Conservation (phyloP, 92 coral and sea anemone species). For the Paramuricea clavata region DNA sequence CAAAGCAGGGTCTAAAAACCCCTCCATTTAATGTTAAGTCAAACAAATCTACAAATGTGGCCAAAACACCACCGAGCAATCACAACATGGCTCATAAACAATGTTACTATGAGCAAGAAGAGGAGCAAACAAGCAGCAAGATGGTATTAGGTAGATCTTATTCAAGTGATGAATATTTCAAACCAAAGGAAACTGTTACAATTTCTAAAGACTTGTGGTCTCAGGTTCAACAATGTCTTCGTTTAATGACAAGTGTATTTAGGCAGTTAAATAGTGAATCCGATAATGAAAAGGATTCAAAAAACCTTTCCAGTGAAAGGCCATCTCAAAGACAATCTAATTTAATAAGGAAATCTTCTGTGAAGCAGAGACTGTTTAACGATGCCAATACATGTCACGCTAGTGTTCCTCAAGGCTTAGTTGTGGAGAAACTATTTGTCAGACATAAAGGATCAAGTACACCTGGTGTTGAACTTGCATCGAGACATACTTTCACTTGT, state of each 20-base stretch:
- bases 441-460: background rate
- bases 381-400: background rate
- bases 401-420: background rate
- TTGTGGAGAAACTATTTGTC: slow-evolving; percentile 20
- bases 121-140: background rate
- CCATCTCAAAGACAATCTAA: background rate
- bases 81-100: background rate
- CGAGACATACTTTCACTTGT: background rate
- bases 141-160: background rate
- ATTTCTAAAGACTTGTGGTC: background rate
- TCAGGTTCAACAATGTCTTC: background rate
- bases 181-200: background rate
- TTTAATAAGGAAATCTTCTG: background rate
- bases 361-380: background rate
- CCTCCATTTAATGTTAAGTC: background rate
- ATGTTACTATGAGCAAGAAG: background rate
- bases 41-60: background rate
- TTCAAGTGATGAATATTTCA: background rate
- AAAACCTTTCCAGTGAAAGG: background rate
- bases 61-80: background rate
- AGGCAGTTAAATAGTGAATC: background rate
- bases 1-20: background rate
- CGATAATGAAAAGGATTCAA: background rate
- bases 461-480: slow-evolving; percentile 9
- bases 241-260: slow-evolving; percentile 7